Evolutionary conservation across 2,797 vertebrate species (phyloP).

Genomic region (Masticophis lateralis): DNA sequence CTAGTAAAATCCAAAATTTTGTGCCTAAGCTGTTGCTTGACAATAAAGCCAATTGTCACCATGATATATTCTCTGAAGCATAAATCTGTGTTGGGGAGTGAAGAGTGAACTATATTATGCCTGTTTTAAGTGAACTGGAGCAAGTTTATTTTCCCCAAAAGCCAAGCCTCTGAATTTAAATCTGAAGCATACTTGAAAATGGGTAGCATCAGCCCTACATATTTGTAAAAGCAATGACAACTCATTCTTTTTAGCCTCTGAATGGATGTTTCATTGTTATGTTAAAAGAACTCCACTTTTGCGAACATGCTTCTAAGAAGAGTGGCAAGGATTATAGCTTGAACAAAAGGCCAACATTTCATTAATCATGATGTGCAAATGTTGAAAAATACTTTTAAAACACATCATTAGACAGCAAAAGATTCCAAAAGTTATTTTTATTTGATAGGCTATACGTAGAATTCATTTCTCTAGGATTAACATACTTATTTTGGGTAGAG

Average conservation of each 20-base stretch:
- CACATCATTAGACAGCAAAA: background rate
- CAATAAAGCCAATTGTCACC: background rate
- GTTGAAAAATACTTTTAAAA: constrained; percentile 5
- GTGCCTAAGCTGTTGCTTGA: background rate
- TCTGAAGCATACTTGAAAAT: constrained; percentile 18
- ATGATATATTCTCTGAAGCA: background rate
- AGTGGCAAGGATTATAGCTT: background rate
- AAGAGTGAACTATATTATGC: background rate
- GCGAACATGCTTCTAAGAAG: background rate
- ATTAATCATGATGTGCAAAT: background rate
- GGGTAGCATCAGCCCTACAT: background rate
- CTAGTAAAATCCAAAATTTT: background rate
- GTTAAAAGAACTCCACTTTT: background rate
- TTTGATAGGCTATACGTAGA: background rate
- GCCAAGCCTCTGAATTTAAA: background rate
- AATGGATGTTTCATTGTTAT: constrained; percentile 15
- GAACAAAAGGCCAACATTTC: constrained; percentile 13
- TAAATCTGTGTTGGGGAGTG: background rate
- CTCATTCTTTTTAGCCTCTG: constrained; percentile 26
- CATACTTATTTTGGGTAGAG: background rate
- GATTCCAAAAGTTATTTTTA: background rate
- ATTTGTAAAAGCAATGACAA: constrained; percentile 19
- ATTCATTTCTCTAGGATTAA: background rate
- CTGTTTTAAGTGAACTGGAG: constrained; percentile 39
- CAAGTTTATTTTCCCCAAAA: constrained; percentile 30